A percentile compares a stretch with the other conserved stretches of the same genome.
These are phyloP conservation scores for Hydraecia micacea DNA, from an alignment of 2,888 invertebrate species.

Conservation along the genomic window DNA sequence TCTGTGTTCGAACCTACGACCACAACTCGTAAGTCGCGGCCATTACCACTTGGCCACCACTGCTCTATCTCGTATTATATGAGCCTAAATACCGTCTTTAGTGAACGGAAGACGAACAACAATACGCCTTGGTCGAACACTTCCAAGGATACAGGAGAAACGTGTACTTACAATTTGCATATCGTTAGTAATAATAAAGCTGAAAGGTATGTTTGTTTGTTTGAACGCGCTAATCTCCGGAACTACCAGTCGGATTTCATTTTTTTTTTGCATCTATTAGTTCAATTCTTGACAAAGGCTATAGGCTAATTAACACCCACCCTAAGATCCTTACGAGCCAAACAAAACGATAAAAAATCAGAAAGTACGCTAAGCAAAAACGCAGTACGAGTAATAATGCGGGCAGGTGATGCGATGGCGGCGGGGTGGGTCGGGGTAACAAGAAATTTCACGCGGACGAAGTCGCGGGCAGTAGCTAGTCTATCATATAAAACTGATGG, in stretches of 20 bases:
- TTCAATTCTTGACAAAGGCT: too few relatives aligned
- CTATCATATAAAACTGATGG: conserved; percentile 59
- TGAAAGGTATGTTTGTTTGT: neutral
- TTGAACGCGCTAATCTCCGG: neutral
- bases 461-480: neutral
- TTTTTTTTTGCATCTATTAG: neutral
- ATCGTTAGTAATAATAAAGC: neutral
- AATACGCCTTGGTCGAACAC: conserved; percentile 12
- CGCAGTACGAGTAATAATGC: neutral
- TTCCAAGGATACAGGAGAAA: conserved; percentile 5
- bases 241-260: neutral
- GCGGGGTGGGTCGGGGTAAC: neutral
- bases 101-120: neutral
- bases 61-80: neutral
- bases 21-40: too few relatives aligned
- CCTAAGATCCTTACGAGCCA: neutral
- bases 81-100: conserved; percentile 18
- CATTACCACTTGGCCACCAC: too few relatives aligned
- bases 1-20: too few relatives aligned
- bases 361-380: neutral
- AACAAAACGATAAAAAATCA: neutral
- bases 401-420: neutral
- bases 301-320: neutral
- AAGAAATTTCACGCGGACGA: neutral
- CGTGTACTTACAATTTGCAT: conserved; percentile 44